Evolutionary conservation across 2,888 invertebrate genomes (phyloP).

Genomic region (Anorthoa munda): DNA sequence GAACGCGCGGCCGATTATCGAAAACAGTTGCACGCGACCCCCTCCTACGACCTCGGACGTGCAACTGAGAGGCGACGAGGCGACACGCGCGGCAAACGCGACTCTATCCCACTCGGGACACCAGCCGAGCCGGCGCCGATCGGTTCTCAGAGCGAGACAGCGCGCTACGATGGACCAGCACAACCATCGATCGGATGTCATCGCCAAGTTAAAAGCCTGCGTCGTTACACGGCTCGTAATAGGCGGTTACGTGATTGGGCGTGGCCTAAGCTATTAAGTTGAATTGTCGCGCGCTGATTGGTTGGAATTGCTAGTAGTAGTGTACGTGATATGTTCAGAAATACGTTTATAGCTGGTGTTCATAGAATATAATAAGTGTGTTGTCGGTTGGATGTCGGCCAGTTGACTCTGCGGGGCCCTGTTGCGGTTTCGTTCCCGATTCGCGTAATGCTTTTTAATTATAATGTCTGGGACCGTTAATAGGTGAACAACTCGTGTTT

Average conservation of each 20-base stretch:
- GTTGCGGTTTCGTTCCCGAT: slow-evolving; percentile 85
- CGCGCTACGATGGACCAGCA: slow-evolving; percentile 77
- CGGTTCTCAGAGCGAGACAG: slow-evolving; percentile 82
- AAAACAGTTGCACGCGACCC: slow-evolving; percentile 91
- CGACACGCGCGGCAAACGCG: slow-evolving; percentile 89
- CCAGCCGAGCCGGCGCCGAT: slow-evolving; percentile 75
- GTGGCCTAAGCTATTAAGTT: slow-evolving; percentile 90
- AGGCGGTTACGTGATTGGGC: slow-evolving; percentile 91
- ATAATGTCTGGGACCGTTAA: slow-evolving; percentile 82
- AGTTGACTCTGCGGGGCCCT: slow-evolving; percentile 81
- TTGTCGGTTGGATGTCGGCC: slow-evolving; percentile 88
- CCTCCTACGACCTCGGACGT: slow-evolving; percentile 89
- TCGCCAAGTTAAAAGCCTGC: slow-evolving; percentile 90
- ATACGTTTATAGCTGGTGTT: slow-evolving; percentile 90
- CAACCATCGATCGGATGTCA: slow-evolving; percentile 85
- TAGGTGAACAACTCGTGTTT: slow-evolving; percentile 71
- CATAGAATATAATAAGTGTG: slow-evolving; percentile 91
- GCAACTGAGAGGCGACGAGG: slow-evolving; percentile 88
- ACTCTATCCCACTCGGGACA: slow-evolving; percentile 89
- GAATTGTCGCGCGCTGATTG: slow-evolving; percentile 90
- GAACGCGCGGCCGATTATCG: slow-evolving; percentile 91
- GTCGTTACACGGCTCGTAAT: slow-evolving; percentile 91
- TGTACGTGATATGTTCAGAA: slow-evolving; percentile 91
- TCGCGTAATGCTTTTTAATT: slow-evolving; percentile 87
- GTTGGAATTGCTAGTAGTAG: slow-evolving; percentile 90